Conservation (phyloP, 1,140 invertebrate species). For the Oncopeltus fasciatus region DNA sequence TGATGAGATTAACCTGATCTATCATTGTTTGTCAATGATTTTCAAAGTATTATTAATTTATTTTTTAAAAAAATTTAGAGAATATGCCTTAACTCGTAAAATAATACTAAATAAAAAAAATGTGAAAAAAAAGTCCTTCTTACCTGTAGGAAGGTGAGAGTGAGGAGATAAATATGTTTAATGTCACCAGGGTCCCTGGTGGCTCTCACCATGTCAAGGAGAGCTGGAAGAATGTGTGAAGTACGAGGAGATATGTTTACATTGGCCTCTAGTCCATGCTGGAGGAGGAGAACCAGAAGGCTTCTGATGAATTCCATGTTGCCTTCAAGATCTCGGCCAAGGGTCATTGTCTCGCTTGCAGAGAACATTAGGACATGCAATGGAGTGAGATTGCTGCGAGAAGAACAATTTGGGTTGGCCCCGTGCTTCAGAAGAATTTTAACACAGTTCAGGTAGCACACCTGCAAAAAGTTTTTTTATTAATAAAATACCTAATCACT, state of each 20-base stretch:
- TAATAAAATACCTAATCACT: no score
- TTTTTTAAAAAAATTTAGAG: no score
- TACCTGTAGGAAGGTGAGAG: constrained; percentile 45
- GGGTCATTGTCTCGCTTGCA: constrained; percentile 47
- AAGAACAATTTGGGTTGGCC: constrained; percentile 57
- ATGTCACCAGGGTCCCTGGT: constrained; percentile 47
- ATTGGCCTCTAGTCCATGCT: constrained; percentile 53
- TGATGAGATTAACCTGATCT: no score
- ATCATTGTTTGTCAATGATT: no score
- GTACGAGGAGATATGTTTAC: constrained; percentile 34
- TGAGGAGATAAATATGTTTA: constrained; percentile 51
- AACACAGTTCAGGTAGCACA: constrained; percentile 59
- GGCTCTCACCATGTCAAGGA: constrained; percentile 55
- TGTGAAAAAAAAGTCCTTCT: no score
- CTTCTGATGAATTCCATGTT: constrained; percentile 51
- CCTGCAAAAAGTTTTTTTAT: no score
- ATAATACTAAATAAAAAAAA: no score
- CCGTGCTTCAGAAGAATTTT: constrained; percentile 50
- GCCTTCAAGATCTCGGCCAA: constrained; percentile 38
- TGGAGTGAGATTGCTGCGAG: constrained; percentile 50
- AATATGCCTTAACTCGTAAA: no score
- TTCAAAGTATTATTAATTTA: no score
- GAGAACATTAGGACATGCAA: constrained; percentile 58
- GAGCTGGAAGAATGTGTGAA: constrained; percentile 50
- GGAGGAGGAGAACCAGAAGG: constrained; percentile 47